phyloP scores from a whole-genome alignment of 2,888 invertebrate genomes.

The Dynastes tityus region DNA sequence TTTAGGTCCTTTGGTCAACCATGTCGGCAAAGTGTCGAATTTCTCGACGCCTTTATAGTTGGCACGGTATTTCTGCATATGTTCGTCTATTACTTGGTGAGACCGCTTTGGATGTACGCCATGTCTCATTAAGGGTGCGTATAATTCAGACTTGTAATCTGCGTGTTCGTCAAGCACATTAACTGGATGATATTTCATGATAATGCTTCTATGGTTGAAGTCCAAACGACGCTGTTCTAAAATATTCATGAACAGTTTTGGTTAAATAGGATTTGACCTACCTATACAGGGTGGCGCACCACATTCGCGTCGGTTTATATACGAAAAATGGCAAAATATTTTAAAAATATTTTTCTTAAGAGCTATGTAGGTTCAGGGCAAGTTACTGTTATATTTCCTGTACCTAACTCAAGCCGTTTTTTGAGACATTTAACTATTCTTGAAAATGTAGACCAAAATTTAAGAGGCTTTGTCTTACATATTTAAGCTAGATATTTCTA shows the following conservation, averaged over 20 bases:
- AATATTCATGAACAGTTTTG: neutral
- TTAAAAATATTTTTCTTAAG: too few species aligned
- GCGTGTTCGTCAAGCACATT: conserved; percentile 72
- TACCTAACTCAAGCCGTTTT: too few species aligned
- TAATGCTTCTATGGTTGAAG: conserved; percentile 53
- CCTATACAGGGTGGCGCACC: too few species aligned
- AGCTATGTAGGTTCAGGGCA: too few species aligned
- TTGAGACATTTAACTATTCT: too few species aligned
- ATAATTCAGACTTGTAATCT: conserved; percentile 76
- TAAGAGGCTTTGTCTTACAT: too few species aligned
- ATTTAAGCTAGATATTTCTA: too few species aligned
- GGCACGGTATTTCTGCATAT: conserved; percentile 63
- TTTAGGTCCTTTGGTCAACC: conserved; percentile 69
- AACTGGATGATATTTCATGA: conserved; percentile 68
- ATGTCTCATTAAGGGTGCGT: conserved; percentile 77
- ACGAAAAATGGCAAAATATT: too few species aligned
- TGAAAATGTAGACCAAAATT: too few species aligned
- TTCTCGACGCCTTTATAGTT: conserved; percentile 70
- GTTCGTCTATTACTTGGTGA: conserved; percentile 72
- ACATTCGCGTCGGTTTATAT: too few species aligned
- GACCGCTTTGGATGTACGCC: conserved; percentile 78
- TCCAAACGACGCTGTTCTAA: conserved; percentile 54
- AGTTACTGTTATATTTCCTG: too few species aligned
- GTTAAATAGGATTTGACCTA: too few species aligned
- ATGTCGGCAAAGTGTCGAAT: conserved; percentile 71